Evolutionary conservation across 2,113 vertebrate genomes (phyloP).

Genomic region (Phalacrocorax pelagicus): DNA sequence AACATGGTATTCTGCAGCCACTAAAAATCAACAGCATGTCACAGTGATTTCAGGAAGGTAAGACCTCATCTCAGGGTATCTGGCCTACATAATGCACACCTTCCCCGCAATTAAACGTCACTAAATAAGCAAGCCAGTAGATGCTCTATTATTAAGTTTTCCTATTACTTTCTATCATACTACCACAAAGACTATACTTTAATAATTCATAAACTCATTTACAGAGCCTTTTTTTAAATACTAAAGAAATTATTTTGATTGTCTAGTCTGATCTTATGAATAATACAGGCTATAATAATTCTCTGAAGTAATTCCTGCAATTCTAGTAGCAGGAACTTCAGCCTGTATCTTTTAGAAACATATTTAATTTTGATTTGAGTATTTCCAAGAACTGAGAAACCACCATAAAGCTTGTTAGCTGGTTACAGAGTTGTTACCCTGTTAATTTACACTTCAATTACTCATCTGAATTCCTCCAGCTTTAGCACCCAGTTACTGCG

Average conservation of each 20-base stretch:
- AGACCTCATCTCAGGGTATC: neutral
- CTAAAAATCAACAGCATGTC: neutral
- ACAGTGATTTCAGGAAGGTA: neutral
- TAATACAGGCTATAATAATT: slow-evolving; percentile 26
- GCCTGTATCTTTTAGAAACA: neutral
- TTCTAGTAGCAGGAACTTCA: neutral
- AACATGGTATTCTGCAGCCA: neutral
- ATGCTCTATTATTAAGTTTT: neutral
- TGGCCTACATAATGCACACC: rapidly evolving
- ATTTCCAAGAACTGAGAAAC: neutral
- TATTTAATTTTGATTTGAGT: neutral
- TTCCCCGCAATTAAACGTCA: neutral
- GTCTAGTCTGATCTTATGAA: slow-evolving; percentile 3
- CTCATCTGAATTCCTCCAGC: neutral
- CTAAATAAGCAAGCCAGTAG: neutral
- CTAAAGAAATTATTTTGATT: slow-evolving; percentile 14
- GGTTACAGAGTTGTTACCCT: neutral
- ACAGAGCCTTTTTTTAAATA: neutral
- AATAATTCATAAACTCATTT: slow-evolving; percentile 31
- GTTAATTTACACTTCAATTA: neutral
- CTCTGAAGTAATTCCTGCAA: neutral
- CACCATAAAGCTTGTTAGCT: neutral
- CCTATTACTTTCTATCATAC: neutral
- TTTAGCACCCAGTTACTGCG: neutral
- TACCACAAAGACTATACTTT: neutral